These are phyloP conservation scores for Cataglyphis rosenhaueri DNA, from an alignment of 2,888 invertebrate species.

Conservation along the genomic window DNA sequence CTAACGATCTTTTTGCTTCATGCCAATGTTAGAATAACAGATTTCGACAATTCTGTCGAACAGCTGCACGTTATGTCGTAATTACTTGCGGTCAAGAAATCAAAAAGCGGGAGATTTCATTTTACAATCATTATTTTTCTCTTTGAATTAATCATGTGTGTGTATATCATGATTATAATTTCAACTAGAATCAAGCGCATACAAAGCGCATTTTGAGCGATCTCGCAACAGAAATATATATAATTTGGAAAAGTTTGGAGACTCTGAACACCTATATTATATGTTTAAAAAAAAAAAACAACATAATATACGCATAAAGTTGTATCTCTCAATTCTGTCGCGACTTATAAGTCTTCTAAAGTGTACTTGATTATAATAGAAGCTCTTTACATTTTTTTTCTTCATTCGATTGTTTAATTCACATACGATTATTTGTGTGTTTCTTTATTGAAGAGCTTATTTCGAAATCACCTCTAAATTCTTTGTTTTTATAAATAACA, in stretches of 20 bases:
- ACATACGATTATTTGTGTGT: not conserved
- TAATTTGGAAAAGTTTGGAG: not conserved
- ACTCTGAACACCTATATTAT: not conserved
- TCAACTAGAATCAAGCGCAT: not conserved
- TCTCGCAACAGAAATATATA: not conserved
- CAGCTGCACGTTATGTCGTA: not conserved
- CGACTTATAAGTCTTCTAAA: not conserved
- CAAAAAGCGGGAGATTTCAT: not conserved
- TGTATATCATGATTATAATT: not conserved
- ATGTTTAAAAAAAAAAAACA: not conserved
- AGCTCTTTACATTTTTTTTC: not conserved
- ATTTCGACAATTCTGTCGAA: slow-evolving; percentile 13
- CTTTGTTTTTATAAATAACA: not conserved
- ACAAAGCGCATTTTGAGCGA: not conserved
- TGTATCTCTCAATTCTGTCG: not conserved
- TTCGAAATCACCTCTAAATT: not conserved
- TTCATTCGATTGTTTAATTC: not conserved
- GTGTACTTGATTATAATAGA: not conserved
- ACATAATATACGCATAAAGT: not conserved
- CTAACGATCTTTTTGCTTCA: not conserved
- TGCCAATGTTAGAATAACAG: not conserved
- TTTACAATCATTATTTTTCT: not conserved
- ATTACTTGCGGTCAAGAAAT: not conserved
- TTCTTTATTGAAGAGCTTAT: not conserved
- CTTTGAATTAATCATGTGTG: not conserved